A percentile compares a stretch with the other conserved stretches of the same genome.
phyloP scores from a whole-genome alignment of 2,888 invertebrate species.

The Cephus runcator region DNA sequence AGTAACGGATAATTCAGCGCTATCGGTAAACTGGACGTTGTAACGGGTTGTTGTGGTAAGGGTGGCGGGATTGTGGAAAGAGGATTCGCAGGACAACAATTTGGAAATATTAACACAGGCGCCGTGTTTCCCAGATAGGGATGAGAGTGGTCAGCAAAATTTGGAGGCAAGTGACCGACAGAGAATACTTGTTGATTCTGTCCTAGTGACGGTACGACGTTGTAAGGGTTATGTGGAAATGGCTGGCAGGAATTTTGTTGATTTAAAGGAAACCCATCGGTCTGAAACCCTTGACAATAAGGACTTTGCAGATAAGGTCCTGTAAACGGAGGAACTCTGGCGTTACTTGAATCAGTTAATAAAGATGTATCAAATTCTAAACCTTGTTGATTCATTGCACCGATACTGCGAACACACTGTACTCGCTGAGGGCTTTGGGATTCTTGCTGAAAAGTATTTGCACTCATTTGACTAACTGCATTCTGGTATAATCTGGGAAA shows the following conservation, averaged over 20 bases:
- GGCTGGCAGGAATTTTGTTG: constrained; percentile 15
- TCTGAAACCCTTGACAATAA: constrained; percentile 30
- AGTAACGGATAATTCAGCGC: not conserved
- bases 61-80: not conserved
- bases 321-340: not conserved
- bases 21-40: not conserved
- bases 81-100: constrained; percentile 16
- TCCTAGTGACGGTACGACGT: not conserved
- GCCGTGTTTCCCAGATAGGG: constrained; percentile 29
- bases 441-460: not conserved
- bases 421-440: constrained; percentile 5
- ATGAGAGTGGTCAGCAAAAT: constrained; percentile 49
- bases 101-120: constrained; percentile 55
- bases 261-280: constrained; percentile 23
- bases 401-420: constrained; percentile 26
- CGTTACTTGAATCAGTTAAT: not conserved
- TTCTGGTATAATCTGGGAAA: not conserved
- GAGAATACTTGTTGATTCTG: constrained; percentile 13
- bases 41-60: not conserved
- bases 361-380: not conserved
- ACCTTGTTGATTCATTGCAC: constrained; percentile 1
- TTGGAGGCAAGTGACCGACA: constrained; percentile 30
- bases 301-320: constrained; percentile 19
- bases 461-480: not conserved
- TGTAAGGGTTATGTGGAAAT: constrained; percentile 4